Percentiles rank a stretch among this genome's conserved stretches.
Evolutionary conservation across 92 coral and sea anemone species (phyloP).

Genomic region (Scolanthus callimorphus): DNA sequence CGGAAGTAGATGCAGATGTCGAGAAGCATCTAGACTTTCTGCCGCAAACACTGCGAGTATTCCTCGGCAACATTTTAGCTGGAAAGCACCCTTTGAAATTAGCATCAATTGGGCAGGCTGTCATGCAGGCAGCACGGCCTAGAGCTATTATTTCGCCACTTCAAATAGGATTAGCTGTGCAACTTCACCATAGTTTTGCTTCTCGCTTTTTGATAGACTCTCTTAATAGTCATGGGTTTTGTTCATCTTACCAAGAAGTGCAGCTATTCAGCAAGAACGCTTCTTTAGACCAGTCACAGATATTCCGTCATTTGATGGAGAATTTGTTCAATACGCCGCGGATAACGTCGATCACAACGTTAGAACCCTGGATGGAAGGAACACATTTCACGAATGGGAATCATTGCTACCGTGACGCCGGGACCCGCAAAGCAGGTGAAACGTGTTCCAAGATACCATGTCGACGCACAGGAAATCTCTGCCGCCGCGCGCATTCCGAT

Average conservation of each 20-base stretch:
- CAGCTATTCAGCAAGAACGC: conserved; percentile 1
- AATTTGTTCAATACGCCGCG: conserved; percentile 17
- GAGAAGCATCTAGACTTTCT: neutral
- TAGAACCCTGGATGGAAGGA: no score
- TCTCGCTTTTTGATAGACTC: conserved; percentile 23
- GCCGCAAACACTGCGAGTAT: neutral
- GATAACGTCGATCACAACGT: conserved; percentile 26
- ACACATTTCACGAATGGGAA: conserved; percentile 24
- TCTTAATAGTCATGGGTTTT: conserved; percentile 10
- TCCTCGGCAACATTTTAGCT: neutral
- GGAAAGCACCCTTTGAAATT: neutral
- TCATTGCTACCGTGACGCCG: conserved; percentile 20
- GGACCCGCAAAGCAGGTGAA: no score
- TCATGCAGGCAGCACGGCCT: conserved; percentile 13
- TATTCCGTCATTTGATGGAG: conserved; percentile 2
- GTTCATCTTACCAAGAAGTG: conserved; percentile 14
- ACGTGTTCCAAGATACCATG: no score
- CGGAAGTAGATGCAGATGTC: neutral
- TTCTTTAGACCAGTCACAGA: conserved; percentile 1
- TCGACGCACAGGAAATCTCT: no score
- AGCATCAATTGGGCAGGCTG: conserved; percentile 24
- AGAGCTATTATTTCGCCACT: conserved; percentile 14
- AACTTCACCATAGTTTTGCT: conserved; percentile 9
- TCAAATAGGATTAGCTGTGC: conserved; percentile 17
- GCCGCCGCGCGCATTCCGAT: no score